These are phyloP conservation scores for Drosophila takahashii DNA, from an alignment of 1,140 invertebrate species.

Conservation along the genomic window DNA sequence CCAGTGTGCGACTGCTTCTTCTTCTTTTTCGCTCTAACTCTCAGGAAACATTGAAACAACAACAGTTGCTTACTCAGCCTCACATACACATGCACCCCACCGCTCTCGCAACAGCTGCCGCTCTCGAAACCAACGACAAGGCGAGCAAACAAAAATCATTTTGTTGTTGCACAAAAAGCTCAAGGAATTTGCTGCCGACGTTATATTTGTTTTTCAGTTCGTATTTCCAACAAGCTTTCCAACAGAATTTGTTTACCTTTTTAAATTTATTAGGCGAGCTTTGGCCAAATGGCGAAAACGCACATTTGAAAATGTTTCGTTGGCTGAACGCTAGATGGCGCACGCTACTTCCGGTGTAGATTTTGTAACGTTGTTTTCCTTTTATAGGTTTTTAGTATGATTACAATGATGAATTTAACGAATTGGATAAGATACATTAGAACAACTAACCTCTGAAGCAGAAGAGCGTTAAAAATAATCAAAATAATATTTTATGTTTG, in stretches of 20 bases:
- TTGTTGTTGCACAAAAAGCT: conserved; percentile 43
- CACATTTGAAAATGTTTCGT: not conserved
- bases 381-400: no score
- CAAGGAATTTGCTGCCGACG: not conserved
- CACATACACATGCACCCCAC: not conserved
- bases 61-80: conserved; percentile 38
- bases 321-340: conserved; percentile 5
- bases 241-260: conserved; percentile 40
- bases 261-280: conserved; percentile 19
- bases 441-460: no score
- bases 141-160: conserved; percentile 60
- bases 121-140: conserved; percentile 72
- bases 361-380: not conserved
- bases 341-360: conserved; percentile 6
- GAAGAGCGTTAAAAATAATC: no score
- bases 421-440: no score
- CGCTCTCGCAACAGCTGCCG: not conserved
- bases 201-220: not conserved
- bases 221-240: conserved; percentile 21
- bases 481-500: no score
- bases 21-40: conserved; percentile 42
- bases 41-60: conserved; percentile 71
- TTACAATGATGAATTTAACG: no score
- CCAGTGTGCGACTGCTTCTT: conserved; percentile 25
- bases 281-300: not conserved